Base-by-base conservation (phyloP, 2,113 vertebrate species). In the Tachysurus vachellii region DNA sequence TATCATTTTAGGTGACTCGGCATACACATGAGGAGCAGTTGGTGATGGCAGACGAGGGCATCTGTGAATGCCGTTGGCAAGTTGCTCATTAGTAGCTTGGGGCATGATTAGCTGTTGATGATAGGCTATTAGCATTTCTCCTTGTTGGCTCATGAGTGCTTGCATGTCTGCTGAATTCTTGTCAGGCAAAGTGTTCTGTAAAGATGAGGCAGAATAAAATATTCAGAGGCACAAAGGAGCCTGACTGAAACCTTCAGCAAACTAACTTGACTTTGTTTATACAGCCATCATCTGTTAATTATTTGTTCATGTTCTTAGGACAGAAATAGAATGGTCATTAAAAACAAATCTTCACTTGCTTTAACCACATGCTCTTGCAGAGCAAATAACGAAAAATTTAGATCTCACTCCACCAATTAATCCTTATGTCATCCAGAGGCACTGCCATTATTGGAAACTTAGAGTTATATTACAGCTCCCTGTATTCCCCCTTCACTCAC, bases 251-350 rank as follows among this genome's bases (percentile, higher is more conserved):
- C 84, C 12, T 88, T 90, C 76, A 87, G 82, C 68, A 83, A 84
- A 36, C 53, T 79, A 86, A 86, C 84, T 56, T 76, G 85, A 81
- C 82, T 13, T 79, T 71, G 59, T 73, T 89, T 85, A 71, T 75
- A 31, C 28, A 44, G 77, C 80, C 88, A 89, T 36, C 87, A 90
- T 91, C 89, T 91, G 89, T 90, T 87, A 82, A 86, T 89, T 84
- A 89, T 91, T 90, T 86, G 68, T 87, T 84, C n/a, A 57, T 31
- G 56, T 75, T 89, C 73, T 76, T 54, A 75, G 80, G 83, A 88
- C 76, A 80, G 56, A 56, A 71, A 50, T 73, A 83, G 59, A 59
- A 79, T 28, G 80, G 81, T 76, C 71, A 70, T 82, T 53, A 47
- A 73, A 19, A 71, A 54, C 54, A 77, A 75, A 87, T 85, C 31